A percentile compares a stretch with the other conserved stretches of the same genome.
Conservation (phyloP, 2,888 invertebrate genomes). For the Chymomyza fuscimana region DNA sequence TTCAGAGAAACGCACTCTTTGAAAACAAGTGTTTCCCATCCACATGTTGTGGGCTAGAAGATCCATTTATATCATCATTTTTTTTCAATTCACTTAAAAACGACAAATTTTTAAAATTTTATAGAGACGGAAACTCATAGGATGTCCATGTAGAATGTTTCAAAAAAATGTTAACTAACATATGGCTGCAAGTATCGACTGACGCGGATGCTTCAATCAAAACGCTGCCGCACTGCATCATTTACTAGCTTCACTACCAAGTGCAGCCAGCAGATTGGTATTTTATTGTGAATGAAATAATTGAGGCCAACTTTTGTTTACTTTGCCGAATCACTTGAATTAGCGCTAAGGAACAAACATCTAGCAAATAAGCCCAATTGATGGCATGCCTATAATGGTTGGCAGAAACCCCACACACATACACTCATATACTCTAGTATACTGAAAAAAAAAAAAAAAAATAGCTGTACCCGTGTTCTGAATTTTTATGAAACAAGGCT, state of each 20-base stretch:
- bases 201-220: background rate
- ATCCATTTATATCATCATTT: no score
- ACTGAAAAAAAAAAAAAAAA: constrained; percentile 37
- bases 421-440: constrained; percentile 12
- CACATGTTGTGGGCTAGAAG: no score
- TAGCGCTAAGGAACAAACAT: background rate
- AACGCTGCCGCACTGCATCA: background rate
- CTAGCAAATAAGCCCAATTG: background rate
- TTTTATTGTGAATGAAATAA: background rate
- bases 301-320: background rate
- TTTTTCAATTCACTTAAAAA: no score
- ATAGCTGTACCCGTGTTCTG: constrained; percentile 55
- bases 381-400: background rate
- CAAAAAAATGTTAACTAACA: no score
- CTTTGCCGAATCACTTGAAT: background rate
- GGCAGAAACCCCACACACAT: background rate
- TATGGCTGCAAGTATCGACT: background rate
- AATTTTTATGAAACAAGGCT: constrained; percentile 62
- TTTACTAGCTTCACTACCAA: background rate
- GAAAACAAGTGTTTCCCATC: no score
- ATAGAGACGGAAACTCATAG: no score
- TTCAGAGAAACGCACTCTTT: no score
- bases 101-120: no score
- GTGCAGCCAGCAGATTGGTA: background rate
- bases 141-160: no score